phyloP scores from a whole-genome alignment of 30 jellyfish, hydroid and myxozoan genomes.

The Turritopsis dohrnii region DNA sequence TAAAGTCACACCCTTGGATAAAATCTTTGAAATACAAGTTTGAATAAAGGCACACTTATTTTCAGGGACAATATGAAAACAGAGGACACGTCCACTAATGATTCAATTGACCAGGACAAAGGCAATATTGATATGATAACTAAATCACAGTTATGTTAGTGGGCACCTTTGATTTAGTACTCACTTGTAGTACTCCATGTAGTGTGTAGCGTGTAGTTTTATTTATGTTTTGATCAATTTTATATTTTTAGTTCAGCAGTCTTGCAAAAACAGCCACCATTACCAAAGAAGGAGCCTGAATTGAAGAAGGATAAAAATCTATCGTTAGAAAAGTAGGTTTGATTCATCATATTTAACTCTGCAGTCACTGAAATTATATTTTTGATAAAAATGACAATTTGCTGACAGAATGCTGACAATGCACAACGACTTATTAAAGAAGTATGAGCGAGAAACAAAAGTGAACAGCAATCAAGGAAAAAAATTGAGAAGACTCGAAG shows the following conservation, averaged over 20 bases:
- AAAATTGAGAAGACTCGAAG: slow-evolving; percentile 49
- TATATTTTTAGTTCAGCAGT: not conserved
- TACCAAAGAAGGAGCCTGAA: not conserved
- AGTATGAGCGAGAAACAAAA: slow-evolving; percentile 51
- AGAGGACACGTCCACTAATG: no score
- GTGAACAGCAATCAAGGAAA: slow-evolving; percentile 36
- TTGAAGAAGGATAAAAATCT: not conserved
- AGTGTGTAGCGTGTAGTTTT: not conserved
- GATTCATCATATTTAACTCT: no score
- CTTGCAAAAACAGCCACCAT: not conserved
- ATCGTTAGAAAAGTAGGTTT: not conserved
- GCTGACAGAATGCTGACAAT: slow-evolving; percentile 36
- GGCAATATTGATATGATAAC: no score
- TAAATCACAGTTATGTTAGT: no score
- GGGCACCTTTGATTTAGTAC: not conserved
- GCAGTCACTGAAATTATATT: no score
- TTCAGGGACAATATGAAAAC: no score
- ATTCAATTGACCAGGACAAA: no score
- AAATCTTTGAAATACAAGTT: not conserved
- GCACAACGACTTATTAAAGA: slow-evolving; percentile 56
- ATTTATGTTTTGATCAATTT: no score
- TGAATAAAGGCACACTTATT: no score
- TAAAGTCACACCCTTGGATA: not conserved
- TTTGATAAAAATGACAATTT: not conserved
- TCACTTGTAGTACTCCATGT: not conserved